phyloP scores from a whole-genome alignment of 2,888 invertebrate species.

The Pogonocherus hispidulus region DNA sequence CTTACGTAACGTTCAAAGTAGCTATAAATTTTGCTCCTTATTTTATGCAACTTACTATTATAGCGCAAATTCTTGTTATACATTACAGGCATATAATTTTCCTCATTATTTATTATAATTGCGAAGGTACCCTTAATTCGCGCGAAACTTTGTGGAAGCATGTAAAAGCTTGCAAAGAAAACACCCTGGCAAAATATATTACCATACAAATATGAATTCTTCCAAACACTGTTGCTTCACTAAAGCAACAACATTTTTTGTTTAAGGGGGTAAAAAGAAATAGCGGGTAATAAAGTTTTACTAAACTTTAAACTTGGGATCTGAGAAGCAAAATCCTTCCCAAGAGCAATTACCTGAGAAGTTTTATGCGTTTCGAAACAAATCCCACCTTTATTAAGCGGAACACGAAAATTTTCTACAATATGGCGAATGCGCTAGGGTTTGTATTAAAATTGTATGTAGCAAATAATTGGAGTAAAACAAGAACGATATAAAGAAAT shows the following conservation, averaged over 20 bases:
- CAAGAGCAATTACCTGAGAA: slow-evolving; percentile 6
- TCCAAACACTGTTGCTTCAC: not conserved
- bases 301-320: slow-evolving; percentile 1
- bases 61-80: no score
- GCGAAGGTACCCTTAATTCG: not conserved
- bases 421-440: not conserved
- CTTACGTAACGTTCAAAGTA: no score
- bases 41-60: no score
- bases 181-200: not conserved
- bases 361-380: slow-evolving; percentile 2
- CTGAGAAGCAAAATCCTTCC: not conserved
- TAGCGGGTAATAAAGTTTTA: slow-evolving; percentile 1
- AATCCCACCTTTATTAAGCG: not conserved
- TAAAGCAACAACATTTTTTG: not conserved
- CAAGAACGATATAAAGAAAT: no score
- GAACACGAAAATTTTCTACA: not conserved
- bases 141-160: not conserved
- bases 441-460: no score
- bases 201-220: slow-evolving; percentile 4
- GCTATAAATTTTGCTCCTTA: no score
- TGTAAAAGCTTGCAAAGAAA: not conserved
- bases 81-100: no score
- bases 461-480: no score
- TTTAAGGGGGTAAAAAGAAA: not conserved
- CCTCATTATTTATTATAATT: slow-evolving; percentile 4